These are phyloP conservation scores for Trochalopteron elliotii DNA, from an alignment of 2,113 vertebrate genomes.

Conservation along the genomic window DNA sequence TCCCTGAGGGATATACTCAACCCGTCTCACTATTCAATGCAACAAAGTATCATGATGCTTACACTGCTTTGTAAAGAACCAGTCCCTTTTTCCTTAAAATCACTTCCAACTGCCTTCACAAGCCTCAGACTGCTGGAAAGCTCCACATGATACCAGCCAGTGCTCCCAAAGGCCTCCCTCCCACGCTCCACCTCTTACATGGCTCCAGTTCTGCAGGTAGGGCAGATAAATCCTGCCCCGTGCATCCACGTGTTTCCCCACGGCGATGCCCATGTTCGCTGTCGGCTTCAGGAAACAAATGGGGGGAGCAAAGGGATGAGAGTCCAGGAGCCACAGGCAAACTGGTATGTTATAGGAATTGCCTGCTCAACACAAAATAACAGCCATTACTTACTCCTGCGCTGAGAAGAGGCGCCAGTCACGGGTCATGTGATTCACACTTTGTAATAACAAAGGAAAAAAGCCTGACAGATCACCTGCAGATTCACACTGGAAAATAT, in stretches of 20 bases:
- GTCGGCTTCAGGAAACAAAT: conserved; percentile 92
- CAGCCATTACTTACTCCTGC: background rate
- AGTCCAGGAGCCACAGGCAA: conserved; percentile 92
- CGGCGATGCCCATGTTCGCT: conserved; percentile 86
- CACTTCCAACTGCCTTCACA: background rate
- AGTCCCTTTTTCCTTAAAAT: background rate
- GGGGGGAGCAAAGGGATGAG: conserved; percentile 93
- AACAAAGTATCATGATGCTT: background rate
- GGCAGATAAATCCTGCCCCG: conserved; percentile 89
- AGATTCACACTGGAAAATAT: background rate
- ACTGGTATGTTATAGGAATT: conserved; percentile 90
- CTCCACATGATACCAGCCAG: background rate
- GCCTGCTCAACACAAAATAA: conserved; percentile 76
- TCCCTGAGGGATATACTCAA: background rate
- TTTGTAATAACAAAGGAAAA: background rate
- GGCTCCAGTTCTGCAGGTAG: conserved; percentile 90
- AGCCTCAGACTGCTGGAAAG: background rate
- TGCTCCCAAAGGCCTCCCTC: background rate
- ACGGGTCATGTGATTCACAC: background rate
- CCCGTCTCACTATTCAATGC: background rate
- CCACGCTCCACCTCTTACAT: conserved; percentile 76
- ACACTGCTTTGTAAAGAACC: background rate
- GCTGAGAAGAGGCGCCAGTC: background rate
- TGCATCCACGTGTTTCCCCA: conserved; percentile 90
- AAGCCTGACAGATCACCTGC: background rate